Base-by-base conservation (phyloP, 1,140 invertebrate genomes). In the Mamestra configurata region DNA sequence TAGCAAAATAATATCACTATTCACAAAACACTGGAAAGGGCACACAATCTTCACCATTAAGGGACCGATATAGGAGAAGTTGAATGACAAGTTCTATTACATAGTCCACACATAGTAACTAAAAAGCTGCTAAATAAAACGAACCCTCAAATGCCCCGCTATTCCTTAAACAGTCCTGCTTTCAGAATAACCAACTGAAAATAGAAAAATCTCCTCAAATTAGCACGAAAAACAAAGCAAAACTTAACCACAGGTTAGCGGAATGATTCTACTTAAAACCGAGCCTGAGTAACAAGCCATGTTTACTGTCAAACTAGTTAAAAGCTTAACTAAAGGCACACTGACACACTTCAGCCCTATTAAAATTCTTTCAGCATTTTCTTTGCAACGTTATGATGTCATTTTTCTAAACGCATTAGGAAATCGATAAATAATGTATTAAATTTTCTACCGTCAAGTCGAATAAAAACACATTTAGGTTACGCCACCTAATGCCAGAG, bases 301-400 rank as follows among this genome's bases (percentile, higher is more conserved):
- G 43, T 51, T 24, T 10, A 37, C 64, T 68, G 37, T 68, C 64
- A 68, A 71, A 20, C 27, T 53, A 53, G n/a, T 51, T 53, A 20
- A 71, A 51, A 71, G 46, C 68, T 31, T 35, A 51, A 53, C 49
- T 4, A 18, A 49, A n/a, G n/a, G n/a, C n/a, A 53, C 27, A n/a
- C n/a, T 11, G 40, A 15, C 22, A n/a, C 46, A 53, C 7, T 49
- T 31, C 15, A 7, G 7, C 15, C 24, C 8, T 53, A 53, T 71
- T 71, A 71, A 71, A 53, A 35, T 70, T 51, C 27, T 71, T 71
- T 20, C 15, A 20, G n/a, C 20, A 24, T 71, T 24, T 59, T 70
- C 4, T 70, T 27, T 49, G 43, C 3, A n/a, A 49, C 5, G 15
- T 10, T 43, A 10, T 43, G 43, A 49, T 5, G 43, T 49, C 43